Base-by-base conservation (phyloP, 2,888 invertebrate genomes). In the Agriopis leucophaearia region DNA sequence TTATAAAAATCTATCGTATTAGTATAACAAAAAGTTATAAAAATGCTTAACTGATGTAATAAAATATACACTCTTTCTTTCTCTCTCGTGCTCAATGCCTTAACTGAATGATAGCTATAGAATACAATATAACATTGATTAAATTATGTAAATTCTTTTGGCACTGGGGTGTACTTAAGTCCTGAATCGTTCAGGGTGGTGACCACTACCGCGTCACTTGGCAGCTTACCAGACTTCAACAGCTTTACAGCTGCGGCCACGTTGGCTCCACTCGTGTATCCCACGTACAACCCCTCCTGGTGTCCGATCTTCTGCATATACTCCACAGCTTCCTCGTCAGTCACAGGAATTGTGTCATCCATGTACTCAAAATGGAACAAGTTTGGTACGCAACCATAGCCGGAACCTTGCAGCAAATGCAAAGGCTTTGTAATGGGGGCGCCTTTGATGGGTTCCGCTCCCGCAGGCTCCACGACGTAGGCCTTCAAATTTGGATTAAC, bases 191-290 rank as follows among this genome's bases (percentile, higher is more conserved):
- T 88, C 1, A 94, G 87, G 5, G 85, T 45, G 8, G 93, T 93
- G 3, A 92, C 91, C 1, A 93, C 88, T 89, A 93, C 93, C 2
- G 94, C 84, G 71, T 92, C 88, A 42, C 85, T 74, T 0, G 91
- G 88, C 18, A 94, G 69, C 63, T 76, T 74, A 0, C 94, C 93
- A 1, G 92, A 92, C 52, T 89, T 76, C 66, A 94, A 71, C 45
- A 94, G 80, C 60, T 89, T 87, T 6, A 91, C 89, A 0, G 93
- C 92, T 0, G 92, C 94, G 7, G 92, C 92, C 8, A 92, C 88
- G 65, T 93, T 93, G 1, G 92, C 93, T 0, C 88, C 94, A 62
- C 92, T 92, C 7, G 94, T 93, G 74, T 91, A 94, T 7, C 93
- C 93, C 42, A 92, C 90, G 71, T 86, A 94, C 66, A 94, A 66